A percentile compares a stretch with the other conserved stretches of the same genome.
Conservation (phyloP, 1,140 invertebrate genomes). For the Leptopilina clavipes region DNA sequence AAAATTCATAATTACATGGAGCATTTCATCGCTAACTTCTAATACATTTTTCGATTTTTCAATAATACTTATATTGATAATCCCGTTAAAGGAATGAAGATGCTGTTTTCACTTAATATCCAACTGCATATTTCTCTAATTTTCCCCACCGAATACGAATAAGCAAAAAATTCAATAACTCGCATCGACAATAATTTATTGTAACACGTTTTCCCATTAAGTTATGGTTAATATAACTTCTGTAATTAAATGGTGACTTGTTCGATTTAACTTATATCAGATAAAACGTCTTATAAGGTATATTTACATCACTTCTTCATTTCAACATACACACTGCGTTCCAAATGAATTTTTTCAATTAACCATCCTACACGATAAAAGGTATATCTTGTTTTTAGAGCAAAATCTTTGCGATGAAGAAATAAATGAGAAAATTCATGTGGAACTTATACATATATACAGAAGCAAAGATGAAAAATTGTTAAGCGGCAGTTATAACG, state of each 20-base stretch:
- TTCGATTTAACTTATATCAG: conserved; percentile 16
- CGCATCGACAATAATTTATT: conserved; percentile 14
- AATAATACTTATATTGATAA: neutral
- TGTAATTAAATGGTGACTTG: conserved; percentile 34
- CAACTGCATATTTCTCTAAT: conserved; percentile 7
- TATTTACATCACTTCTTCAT: conserved; percentile 19
- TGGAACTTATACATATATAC: neutral
- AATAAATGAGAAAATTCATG: conserved; percentile 24
- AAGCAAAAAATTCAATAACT: conserved; percentile 16
- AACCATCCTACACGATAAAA: conserved; percentile 7
- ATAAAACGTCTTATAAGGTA: conserved; percentile 25
- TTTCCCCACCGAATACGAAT: neutral
- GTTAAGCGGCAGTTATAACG: neutral
- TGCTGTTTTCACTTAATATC: neutral
- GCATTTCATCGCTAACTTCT: neutral
- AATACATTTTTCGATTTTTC: neutral
- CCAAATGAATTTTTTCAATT: conserved; percentile 24
- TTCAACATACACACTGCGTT: neutral
- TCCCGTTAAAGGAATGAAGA: conserved; percentile 2
- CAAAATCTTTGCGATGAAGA: neutral
- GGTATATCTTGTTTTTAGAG: conserved; percentile 23
- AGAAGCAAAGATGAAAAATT: conserved; percentile 13
- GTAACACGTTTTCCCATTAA: conserved; percentile 13
- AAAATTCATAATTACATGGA: neutral
- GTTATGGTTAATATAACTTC: conserved; percentile 25